A percentile compares a stretch with the other conserved stretches of the same genome.
These are phyloP conservation scores for Coregonus suidteri DNA, from an alignment of 2,797 vertebrate species.

Conservation along the genomic window DNA sequence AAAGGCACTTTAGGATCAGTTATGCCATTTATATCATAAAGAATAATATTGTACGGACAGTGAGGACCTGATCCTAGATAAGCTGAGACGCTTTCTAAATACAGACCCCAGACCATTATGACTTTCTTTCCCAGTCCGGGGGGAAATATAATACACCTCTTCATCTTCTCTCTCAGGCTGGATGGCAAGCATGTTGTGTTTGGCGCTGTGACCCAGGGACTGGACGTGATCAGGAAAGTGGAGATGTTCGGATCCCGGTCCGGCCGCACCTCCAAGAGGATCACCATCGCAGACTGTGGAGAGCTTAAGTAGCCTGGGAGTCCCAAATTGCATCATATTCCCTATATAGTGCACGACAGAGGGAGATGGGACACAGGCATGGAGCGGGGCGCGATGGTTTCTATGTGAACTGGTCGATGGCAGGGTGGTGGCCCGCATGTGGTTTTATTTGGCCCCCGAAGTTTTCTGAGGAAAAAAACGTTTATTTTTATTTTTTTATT, in stretches of 20 bases:
- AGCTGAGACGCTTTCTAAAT: too few relatives aligned
- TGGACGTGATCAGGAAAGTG: slow-evolving; percentile 89
- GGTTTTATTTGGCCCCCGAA: too few relatives aligned
- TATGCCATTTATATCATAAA: too few relatives aligned
- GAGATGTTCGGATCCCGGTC: slow-evolving; percentile 85
- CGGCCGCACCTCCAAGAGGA: slow-evolving; percentile 87
- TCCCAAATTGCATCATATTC: neutral
- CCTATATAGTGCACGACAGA: neutral
- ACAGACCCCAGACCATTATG: neutral
- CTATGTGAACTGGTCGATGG: neutral
- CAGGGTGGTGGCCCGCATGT: too few relatives aligned
- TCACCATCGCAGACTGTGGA: slow-evolving; percentile 89
- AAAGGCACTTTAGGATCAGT: too few relatives aligned
- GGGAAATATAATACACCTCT: slow-evolving; percentile 35
- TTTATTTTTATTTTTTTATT: too few relatives aligned
- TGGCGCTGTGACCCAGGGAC: slow-evolving; percentile 87
- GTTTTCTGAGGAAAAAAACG: too few relatives aligned
- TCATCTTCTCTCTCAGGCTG: slow-evolving; percentile 76
- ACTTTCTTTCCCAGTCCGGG: slow-evolving; percentile 14
- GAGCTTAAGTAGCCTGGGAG: slow-evolving; percentile 77
- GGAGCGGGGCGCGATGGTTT: slow-evolving; percentile 4
- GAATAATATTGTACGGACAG: too few relatives aligned
- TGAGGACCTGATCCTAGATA: too few relatives aligned
- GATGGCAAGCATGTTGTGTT: slow-evolving; percentile 93
- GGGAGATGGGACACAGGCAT: neutral